Evolutionary conservation across 2,797 vertebrate species (phyloP).

Genomic region (Caiman crocodilus): DNA sequence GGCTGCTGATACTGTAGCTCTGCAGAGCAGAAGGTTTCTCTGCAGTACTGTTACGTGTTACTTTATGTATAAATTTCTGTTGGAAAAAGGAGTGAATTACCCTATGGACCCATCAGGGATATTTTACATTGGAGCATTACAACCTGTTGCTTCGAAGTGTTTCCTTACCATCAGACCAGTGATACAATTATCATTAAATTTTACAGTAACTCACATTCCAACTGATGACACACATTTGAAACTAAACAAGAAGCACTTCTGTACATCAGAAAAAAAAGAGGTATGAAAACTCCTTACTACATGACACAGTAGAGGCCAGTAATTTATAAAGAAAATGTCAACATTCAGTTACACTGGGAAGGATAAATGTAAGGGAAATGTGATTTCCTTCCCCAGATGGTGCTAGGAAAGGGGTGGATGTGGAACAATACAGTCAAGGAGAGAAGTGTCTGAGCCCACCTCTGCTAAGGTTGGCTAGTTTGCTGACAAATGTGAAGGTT

Average conservation of each 20-base stretch:
- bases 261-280: not conserved
- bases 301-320: not conserved
- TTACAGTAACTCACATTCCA: not conserved
- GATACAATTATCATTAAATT: not conserved
- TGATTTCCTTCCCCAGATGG: not conserved
- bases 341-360: not conserved
- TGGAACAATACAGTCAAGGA: not conserved
- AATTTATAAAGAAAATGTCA: not conserved
- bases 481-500: not conserved
- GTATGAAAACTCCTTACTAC: not conserved
- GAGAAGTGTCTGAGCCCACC: not conserved
- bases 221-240: not conserved
- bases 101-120: not conserved
- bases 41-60: not conserved
- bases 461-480: not conserved
- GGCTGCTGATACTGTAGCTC: not conserved
- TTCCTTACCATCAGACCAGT: not conserved
- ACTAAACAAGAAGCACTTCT: not conserved
- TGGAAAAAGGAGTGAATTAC: too few relatives aligned
- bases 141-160: not conserved
- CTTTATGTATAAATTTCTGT: too few relatives aligned
- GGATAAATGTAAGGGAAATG: not conserved
- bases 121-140: not conserved
- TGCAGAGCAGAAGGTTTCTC: fast-evolving
- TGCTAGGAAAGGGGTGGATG: not conserved